Percentiles rank a stretch among this genome's conserved stretches.
phyloP scores from a whole-genome alignment of 2,113 vertebrate genomes.

The Alethe diademata region DNA sequence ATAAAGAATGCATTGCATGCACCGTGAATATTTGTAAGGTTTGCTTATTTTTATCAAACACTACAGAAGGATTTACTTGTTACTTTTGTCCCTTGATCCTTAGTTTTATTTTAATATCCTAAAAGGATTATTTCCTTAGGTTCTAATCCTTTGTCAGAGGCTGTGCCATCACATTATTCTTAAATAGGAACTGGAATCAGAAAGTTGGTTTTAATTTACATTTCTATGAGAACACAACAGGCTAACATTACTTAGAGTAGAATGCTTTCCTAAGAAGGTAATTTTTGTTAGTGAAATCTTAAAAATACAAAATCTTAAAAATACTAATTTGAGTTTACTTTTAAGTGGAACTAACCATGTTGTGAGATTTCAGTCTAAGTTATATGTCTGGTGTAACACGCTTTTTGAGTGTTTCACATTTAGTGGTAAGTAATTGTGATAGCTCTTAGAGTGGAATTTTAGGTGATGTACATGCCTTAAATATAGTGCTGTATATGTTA shows the following conservation, averaged over 20 bases:
- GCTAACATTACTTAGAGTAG: neutral
- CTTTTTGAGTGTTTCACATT: neutral
- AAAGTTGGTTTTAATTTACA: neutral
- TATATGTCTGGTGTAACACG: neutral
- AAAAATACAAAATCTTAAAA: neutral
- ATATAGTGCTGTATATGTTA: neutral
- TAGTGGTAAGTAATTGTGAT: neutral
- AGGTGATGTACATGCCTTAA: neutral
- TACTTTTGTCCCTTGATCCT: neutral
- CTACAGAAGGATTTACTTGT: neutral
- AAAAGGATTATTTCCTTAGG: neutral
- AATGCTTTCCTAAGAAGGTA: neutral
- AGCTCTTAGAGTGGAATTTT: neutral
- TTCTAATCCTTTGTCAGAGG: neutral
- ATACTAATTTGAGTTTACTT: neutral
- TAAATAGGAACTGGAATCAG: neutral
- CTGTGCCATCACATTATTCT: neutral
- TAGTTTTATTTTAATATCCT: conserved; percentile 1
- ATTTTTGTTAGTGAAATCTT: neutral
- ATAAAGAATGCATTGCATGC: neutral
- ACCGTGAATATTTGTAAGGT: neutral
- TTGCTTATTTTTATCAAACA: neutral
- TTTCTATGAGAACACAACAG: neutral
- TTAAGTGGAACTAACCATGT: neutral
- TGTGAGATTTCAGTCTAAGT: neutral